Evolutionary conservation across 2,113 vertebrate genomes (phyloP).

Genomic region (Pavo muticus): DNA sequence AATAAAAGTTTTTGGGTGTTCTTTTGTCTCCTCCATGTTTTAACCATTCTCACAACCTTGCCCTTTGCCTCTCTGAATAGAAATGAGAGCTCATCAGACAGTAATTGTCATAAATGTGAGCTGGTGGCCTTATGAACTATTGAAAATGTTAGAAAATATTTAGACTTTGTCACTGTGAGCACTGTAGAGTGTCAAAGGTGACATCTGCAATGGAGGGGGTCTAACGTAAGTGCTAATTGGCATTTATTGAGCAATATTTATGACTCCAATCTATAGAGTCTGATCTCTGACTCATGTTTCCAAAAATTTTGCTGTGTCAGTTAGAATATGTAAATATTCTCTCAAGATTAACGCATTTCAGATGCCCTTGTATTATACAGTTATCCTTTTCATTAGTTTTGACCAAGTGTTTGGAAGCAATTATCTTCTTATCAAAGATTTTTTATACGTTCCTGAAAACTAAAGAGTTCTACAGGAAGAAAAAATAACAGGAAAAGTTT

Average conservation of each 20-base stretch:
- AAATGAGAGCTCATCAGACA: conserved; percentile 49
- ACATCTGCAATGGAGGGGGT: background rate
- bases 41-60: conserved; percentile 54
- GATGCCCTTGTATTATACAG: background rate
- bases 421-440: conserved; percentile 33
- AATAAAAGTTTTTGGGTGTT: background rate
- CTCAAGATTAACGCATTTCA: conserved; percentile 30
- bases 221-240: conserved; percentile 33
- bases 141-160: conserved; percentile 48
- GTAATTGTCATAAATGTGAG: conserved; percentile 57
- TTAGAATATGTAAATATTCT: conserved; percentile 57
- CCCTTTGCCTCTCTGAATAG: conserved; percentile 53
- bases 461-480: conserved; percentile 4
- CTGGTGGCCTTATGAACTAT: conserved; percentile 11
- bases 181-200: conserved; percentile 36
- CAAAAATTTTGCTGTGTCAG: background rate
- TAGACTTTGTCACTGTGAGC: conserved; percentile 15
- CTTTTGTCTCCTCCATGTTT: background rate
- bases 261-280: conserved; percentile 26
- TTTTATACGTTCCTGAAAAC: background rate
- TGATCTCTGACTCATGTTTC: conserved; percentile 33
- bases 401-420: conserved; percentile 14
- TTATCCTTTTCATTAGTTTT: conserved; percentile 40
- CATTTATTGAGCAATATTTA: conserved; percentile 58
- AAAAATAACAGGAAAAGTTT: background rate